Evolutionary conservation across 2,113 vertebrate genomes (phyloP).

Genomic region (Ovis aries): ARS-UI_Ramb_v3.0 NC_056055.1:94359001-94359500

Average conservation of each 20-base stretch:
- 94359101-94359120: neutral
- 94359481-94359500: neutral
- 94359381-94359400: neutral
- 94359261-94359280: neutral
- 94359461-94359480: neutral
- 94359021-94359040: neutral
- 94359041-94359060: neutral
- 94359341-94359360: neutral
- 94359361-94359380: neutral
- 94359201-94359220: neutral
- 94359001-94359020: neutral
- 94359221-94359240: neutral
- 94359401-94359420: neutral
- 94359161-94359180: neutral
- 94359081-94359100: neutral
- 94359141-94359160: neutral
- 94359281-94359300: neutral
- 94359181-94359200: neutral
- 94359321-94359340: neutral
- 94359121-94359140: neutral
- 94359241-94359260: neutral
- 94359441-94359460: neutral
- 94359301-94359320: neutral
- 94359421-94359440: neutral
- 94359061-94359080: neutral